These are phyloP conservation scores for Papilio dardanus DNA, from an alignment of 1,140 invertebrate species.

Conservation along the genomic window DNA sequence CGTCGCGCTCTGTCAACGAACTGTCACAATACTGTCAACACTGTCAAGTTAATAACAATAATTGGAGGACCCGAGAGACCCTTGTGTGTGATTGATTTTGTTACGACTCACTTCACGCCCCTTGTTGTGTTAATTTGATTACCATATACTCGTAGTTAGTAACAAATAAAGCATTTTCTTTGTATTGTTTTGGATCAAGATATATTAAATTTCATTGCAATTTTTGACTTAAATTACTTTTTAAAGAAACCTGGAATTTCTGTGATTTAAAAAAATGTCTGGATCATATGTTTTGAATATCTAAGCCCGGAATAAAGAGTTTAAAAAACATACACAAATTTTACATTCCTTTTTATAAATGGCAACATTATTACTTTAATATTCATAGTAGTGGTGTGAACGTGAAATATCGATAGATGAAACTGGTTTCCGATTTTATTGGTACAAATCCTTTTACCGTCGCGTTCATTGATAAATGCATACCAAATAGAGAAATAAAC, in stretches of 20 bases:
- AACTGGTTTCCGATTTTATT: background rate
- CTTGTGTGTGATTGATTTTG: constrained; percentile 42
- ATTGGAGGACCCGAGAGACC: constrained; percentile 38
- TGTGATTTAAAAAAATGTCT: no score
- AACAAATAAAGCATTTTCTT: background rate
- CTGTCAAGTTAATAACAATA: constrained; percentile 46
- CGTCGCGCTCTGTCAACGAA: constrained; percentile 45
- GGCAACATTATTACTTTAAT: background rate
- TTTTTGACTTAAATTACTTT: no score
- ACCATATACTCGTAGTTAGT: background rate
- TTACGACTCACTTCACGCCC: constrained; percentile 21
- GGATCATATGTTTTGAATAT: no score
- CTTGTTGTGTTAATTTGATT: constrained; percentile 2
- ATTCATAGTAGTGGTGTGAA: background rate
- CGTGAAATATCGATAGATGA: background rate
- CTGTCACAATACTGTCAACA: constrained; percentile 44
- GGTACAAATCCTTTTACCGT: background rate
- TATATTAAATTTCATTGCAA: background rate
- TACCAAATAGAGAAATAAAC: constrained; percentile 21
- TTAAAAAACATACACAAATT: background rate
- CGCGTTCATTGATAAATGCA: background rate
- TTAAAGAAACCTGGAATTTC: no score
- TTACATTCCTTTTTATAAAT: background rate
- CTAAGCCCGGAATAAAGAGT: no score
- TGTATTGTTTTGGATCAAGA: background rate